These are phyloP conservation scores for Watersipora subatra DNA, from an alignment of 1,140 invertebrate genomes.

Conservation along the genomic window DNA sequence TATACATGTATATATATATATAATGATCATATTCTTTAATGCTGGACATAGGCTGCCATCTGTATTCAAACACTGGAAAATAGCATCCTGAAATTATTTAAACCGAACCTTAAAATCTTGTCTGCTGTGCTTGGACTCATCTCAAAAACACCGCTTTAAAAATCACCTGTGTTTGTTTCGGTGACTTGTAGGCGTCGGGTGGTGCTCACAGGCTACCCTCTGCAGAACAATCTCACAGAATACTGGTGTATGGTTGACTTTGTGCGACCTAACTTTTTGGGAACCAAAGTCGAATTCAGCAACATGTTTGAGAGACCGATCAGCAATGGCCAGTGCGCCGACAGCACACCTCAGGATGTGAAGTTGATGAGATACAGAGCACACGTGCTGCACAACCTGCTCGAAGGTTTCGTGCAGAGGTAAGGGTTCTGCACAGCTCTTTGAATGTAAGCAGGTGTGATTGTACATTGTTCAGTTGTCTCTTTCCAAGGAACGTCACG, in stretches of 20 bases:
- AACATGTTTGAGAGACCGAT: constrained; percentile 59
- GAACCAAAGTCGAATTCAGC: constrained; percentile 77
- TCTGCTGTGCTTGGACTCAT: neutral
- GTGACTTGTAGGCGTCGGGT: constrained; percentile 53
- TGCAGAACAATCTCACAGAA: constrained; percentile 91
- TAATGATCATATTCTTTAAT: too few relatives aligned
- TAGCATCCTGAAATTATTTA: neutral
- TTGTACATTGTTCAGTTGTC: neutral
- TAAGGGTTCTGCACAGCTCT: constrained; percentile 11
- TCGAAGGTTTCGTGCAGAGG: constrained; percentile 73
- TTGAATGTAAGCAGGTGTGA: neutral
- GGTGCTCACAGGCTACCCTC: constrained; percentile 84
- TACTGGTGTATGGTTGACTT: constrained; percentile 84
- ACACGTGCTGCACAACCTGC: constrained; percentile 80
- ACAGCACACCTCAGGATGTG: constrained; percentile 77
- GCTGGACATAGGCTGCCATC: too few relatives aligned
- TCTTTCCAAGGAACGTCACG: too few relatives aligned
- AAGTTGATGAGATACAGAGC: constrained; percentile 85
- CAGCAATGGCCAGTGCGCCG: constrained; percentile 82
- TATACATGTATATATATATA: too few relatives aligned
- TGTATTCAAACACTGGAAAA: too few relatives aligned
- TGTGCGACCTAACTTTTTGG: constrained; percentile 83
- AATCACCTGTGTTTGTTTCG: too few relatives aligned
- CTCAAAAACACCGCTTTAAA: too few relatives aligned
- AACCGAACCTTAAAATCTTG: neutral